Evolutionary conservation across 30 jellyfish, hydroid and myxozoan species (phyloP).

Genomic region (Rhopilema esculentum): DNA sequence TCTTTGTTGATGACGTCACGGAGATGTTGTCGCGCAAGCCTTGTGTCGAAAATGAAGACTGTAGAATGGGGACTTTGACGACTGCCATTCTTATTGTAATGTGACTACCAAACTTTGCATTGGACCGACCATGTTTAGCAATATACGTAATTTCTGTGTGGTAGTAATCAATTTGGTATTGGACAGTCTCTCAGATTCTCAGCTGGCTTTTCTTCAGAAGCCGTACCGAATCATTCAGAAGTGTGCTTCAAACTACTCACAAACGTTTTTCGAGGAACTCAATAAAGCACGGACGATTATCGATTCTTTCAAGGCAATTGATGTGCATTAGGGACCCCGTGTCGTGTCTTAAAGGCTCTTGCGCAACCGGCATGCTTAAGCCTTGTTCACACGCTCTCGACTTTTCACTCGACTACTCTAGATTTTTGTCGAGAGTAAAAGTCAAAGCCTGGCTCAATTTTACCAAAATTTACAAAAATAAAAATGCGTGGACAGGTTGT

Average conservation of each 20-base stretch:
- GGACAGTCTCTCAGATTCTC: conserved; percentile 6
- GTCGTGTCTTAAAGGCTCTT: too few species aligned
- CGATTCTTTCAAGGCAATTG: neutral
- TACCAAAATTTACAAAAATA: too few species aligned
- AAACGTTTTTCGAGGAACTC: neutral
- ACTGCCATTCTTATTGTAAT: conserved; percentile 22
- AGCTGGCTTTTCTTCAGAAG: neutral
- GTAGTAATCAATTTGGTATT: conserved; percentile 5
- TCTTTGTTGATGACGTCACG: neutral
- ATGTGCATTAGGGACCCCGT: too few species aligned
- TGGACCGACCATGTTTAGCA: conserved; percentile 1
- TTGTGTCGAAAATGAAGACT: conserved; percentile 19
- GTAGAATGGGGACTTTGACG: conserved; percentile 43
- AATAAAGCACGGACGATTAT: neutral
- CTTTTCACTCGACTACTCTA: too few species aligned
- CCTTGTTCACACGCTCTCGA: too few species aligned
- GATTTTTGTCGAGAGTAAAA: too few species aligned
- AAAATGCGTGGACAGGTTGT: too few species aligned
- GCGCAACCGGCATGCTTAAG: too few species aligned
- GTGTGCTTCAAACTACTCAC: neutral
- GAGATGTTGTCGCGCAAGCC: neutral
- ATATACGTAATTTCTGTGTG: conserved; percentile 8
- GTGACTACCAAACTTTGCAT: neutral
- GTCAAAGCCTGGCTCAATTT: too few species aligned
- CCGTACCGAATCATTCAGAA: neutral